Conservation (phyloP, 2,888 invertebrate genomes). For the Podotricha telesiphe region DNA sequence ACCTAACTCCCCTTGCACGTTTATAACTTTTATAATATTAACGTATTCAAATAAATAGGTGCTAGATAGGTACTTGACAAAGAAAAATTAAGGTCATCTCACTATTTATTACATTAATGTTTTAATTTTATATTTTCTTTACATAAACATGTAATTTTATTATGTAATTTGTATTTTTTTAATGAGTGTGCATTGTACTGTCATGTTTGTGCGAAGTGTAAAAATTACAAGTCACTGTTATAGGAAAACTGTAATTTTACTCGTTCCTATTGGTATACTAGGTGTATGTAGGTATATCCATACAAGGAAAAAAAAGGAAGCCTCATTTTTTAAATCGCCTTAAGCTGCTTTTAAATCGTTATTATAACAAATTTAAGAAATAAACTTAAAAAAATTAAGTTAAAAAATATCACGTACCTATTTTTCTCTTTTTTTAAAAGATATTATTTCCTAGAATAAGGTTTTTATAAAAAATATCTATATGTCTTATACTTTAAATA, state of each 20-base stretch:
- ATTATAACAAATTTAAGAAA: no score
- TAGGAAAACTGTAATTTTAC: constrained; percentile 32
- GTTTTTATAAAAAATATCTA: no score
- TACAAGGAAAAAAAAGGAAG: background rate
- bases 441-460: no score
- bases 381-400: no score
- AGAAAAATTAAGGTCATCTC: background rate
- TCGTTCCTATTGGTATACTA: background rate
- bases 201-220: background rate
- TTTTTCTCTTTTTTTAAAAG: no score
- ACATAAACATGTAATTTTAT: background rate
- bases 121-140: background rate
- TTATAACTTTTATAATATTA: constrained; percentile 48
- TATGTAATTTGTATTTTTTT: background rate
- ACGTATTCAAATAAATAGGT: constrained; percentile 36
- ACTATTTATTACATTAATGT: background rate
- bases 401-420: no score
- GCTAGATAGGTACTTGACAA: constrained; percentile 26
- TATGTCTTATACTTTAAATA: no score
- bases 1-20: constrained; percentile 55
- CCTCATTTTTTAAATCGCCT: no score
- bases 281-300: background rate
- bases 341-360: no score
- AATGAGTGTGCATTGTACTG: background rate
- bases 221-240: constrained; percentile 29